Percentiles rank a stretch among this genome's conserved stretches.
These are phyloP conservation scores for Salminus brasiliensis DNA, from an alignment of 2,113 vertebrate genomes.

Conservation along the genomic window DNA sequence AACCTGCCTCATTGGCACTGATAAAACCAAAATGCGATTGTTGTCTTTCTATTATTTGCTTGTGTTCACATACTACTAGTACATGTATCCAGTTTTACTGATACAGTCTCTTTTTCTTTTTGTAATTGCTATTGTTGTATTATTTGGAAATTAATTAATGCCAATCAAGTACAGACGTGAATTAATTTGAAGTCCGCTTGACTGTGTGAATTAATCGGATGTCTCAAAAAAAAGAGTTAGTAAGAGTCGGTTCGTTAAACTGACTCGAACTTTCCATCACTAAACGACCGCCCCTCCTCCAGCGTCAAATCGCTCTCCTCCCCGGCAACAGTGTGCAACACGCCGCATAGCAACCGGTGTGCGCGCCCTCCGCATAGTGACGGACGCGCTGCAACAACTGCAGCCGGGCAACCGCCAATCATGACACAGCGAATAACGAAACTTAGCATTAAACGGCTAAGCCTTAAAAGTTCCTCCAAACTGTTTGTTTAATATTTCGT, in stretches of 20 bases:
- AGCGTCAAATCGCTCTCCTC: constrained; percentile 29
- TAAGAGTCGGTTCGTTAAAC: not conserved
- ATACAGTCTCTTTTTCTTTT: too few relatives aligned
- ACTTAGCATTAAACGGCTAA: not conserved
- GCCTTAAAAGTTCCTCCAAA: not conserved
- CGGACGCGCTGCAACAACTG: constrained; percentile 22
- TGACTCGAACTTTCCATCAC: not conserved
- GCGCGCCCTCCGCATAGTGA: constrained; percentile 43
- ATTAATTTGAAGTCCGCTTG: too few relatives aligned
- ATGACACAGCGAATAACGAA: constrained; percentile 32
- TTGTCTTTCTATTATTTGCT: too few relatives aligned
- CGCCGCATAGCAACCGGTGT: constrained; percentile 51
- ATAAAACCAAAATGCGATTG: too few relatives aligned
- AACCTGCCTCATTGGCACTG: too few relatives aligned
- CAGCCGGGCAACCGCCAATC: constrained; percentile 20
- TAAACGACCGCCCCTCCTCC: constrained; percentile 28
- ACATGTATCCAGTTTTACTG: too few relatives aligned
- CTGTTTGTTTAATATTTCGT: too few relatives aligned
- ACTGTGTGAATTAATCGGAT: too few relatives aligned
- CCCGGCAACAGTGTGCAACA: constrained; percentile 50
- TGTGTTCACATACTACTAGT: too few relatives aligned
- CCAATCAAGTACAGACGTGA: too few relatives aligned
- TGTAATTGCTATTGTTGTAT: too few relatives aligned
- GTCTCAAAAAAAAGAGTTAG: not conserved
- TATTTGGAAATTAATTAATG: too few relatives aligned